Evolutionary conservation across 1,140 invertebrate species (phyloP).

Genomic region (Radopholus similis): DNA sequence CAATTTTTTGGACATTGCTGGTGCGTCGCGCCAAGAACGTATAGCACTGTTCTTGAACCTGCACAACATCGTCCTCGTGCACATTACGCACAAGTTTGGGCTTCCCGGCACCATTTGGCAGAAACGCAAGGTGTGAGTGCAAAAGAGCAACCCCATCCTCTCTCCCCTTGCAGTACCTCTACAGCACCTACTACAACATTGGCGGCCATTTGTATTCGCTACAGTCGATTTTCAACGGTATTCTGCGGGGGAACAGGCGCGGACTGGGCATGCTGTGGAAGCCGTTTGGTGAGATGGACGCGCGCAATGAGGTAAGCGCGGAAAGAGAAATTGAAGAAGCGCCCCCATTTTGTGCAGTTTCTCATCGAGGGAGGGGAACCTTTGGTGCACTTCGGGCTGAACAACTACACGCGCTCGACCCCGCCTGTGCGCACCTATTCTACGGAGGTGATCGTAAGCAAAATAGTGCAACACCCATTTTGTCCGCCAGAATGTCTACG

Average conservation of each 20-base stretch:
- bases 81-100: conserved; percentile 61
- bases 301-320: conserved; percentile 55
- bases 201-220: conserved; percentile 62
- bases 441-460: conserved; percentile 47
- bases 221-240: conserved; percentile 64
- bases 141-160: background rate
- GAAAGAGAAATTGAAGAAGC: conserved; percentile 1
- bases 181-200: conserved; percentile 62
- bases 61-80: conserved; percentile 63
- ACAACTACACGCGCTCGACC: conserved; percentile 62
- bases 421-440: conserved; percentile 63
- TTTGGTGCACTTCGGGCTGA: conserved; percentile 63
- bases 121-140: background rate
- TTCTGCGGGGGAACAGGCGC: conserved; percentile 62
- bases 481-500: conserved; percentile 22
- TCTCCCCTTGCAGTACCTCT: conserved; percentile 61
- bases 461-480: background rate
- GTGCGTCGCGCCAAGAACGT: conserved; percentile 59
- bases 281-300: conserved; percentile 62
- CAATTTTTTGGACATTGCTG: conserved; percentile 54
- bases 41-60: conserved; percentile 64
- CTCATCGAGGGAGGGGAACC: conserved; percentile 61
- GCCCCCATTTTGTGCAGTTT: conserved; percentile 29
- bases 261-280: conserved; percentile 62
- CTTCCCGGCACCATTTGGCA: conserved; percentile 62